Conservation (phyloP, 1,140 invertebrate species). For the Orchestia grillus region DNA sequence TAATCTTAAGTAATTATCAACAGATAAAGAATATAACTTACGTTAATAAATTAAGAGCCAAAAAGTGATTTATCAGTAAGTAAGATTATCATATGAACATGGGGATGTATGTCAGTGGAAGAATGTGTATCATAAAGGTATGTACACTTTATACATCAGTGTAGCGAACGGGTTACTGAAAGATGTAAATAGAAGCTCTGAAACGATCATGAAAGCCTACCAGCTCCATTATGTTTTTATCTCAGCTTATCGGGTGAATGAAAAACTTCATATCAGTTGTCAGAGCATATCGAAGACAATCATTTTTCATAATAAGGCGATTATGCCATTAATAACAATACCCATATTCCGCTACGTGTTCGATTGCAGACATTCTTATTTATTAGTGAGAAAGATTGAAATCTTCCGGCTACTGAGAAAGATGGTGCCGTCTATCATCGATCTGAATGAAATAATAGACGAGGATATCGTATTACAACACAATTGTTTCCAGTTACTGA, state of each 20-base stretch:
- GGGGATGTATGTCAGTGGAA: constrained; percentile 55
- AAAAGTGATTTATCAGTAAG: constrained; percentile 6
- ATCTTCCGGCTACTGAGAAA: neutral
- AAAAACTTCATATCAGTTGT: neutral
- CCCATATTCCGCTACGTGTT: neutral
- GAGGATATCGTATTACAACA: neutral
- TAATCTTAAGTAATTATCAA: constrained; percentile 53
- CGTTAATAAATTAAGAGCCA: constrained; percentile 46
- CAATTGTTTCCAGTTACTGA: neutral
- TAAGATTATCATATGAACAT: constrained; percentile 44
- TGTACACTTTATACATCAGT: constrained; percentile 23
- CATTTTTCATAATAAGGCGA: neutral
- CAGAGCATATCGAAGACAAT: neutral
- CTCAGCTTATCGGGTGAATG: neutral
- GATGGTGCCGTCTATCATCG: neutral
- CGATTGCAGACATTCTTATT: neutral
- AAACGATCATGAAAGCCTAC: neutral
- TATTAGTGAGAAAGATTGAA: neutral
- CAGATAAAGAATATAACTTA: constrained; percentile 53
- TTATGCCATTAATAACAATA: neutral
- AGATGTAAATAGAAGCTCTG: neutral
- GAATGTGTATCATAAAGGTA: neutral
- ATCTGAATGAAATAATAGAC: neutral
- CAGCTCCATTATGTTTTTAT: neutral
- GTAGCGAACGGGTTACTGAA: neutral